These are phyloP conservation scores for Xenopus petersii DNA, from an alignment of 2,797 vertebrate species.

Conservation along the genomic window DNA sequence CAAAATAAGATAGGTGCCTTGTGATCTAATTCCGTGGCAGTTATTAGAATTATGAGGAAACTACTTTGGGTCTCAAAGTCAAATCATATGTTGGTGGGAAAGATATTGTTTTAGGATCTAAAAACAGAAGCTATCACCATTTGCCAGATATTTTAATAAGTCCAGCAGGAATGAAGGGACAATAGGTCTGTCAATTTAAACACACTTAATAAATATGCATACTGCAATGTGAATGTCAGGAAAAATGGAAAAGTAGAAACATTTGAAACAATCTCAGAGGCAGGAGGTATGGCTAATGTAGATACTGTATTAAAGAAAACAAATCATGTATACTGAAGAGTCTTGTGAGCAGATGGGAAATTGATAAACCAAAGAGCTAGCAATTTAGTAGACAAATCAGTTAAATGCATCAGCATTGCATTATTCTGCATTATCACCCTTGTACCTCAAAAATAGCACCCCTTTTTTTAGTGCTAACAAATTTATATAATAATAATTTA, in stretches of 20 bases:
- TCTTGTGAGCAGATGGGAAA: no score
- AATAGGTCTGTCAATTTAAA: conserved; percentile 49
- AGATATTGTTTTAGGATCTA: conserved; percentile 54
- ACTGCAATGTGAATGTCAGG: conserved; percentile 25
- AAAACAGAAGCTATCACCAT: conserved; percentile 46
- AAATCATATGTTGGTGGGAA: conserved; percentile 47
- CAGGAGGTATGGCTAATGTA: background rate
- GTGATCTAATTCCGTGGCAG: conserved; percentile 71
- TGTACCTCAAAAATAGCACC: no score
- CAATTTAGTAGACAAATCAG: no score
- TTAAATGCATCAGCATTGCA: no score
- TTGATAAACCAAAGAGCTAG: no score
- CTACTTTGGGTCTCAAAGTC: conserved; percentile 54
- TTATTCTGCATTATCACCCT: no score
- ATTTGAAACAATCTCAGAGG: conserved; percentile 11
- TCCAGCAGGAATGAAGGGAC: conserved; percentile 39
- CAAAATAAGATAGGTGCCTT: conserved; percentile 71
- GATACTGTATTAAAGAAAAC: background rate
- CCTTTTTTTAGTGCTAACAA: no score
- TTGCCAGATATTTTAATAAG: conserved; percentile 47
- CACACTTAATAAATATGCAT: conserved; percentile 45
- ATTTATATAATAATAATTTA: no score
- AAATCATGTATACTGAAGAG: no score
- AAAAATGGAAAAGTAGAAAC: conserved; percentile 34
- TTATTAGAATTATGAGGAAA: conserved; percentile 74